Conservation (phyloP, 2,888 invertebrate genomes). For the Alitta virens region DNA sequence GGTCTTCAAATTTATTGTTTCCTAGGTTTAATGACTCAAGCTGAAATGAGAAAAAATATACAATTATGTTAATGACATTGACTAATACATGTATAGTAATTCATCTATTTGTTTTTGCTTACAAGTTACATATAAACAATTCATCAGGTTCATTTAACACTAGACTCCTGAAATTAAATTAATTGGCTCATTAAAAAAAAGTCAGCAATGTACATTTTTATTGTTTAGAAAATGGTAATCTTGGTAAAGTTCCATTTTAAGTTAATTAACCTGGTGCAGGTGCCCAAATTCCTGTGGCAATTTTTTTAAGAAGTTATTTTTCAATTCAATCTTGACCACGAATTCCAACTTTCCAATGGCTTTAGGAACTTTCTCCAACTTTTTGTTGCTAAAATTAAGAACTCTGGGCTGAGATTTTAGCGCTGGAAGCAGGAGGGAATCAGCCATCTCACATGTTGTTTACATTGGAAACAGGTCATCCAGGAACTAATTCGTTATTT, state of each 20-base stretch:
- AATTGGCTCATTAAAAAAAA: not conserved
- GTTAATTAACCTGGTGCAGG: conserved; percentile 40
- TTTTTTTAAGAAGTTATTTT: conserved; percentile 44
- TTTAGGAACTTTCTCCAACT: conserved; percentile 46
- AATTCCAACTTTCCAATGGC: conserved; percentile 45
- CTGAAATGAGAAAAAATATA: conserved; percentile 31
- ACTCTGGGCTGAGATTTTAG: conserved; percentile 46
- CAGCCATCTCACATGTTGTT: conserved; percentile 43
- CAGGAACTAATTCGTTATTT: no score
- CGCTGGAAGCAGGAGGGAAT: conserved; percentile 44
- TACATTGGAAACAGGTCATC: no score
- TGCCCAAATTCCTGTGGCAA: conserved; percentile 46
- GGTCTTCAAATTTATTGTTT: conserved; percentile 49
- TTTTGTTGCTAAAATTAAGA: conserved; percentile 48
- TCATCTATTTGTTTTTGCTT: not conserved
- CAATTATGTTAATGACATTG: not conserved
- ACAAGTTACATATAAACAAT: not conserved
- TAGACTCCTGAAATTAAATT: not conserved
- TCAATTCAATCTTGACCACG: conserved; percentile 41
- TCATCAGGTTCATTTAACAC: no score
- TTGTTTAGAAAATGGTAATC: not conserved
- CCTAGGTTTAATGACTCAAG: conserved; percentile 49
- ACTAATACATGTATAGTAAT: not conserved
- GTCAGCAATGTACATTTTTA: not conserved
- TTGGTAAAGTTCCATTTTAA: not conserved